These are phyloP conservation scores for Mythimna pallens DNA, from an alignment of 2,888 invertebrate genomes.

Conservation along the genomic window DNA sequence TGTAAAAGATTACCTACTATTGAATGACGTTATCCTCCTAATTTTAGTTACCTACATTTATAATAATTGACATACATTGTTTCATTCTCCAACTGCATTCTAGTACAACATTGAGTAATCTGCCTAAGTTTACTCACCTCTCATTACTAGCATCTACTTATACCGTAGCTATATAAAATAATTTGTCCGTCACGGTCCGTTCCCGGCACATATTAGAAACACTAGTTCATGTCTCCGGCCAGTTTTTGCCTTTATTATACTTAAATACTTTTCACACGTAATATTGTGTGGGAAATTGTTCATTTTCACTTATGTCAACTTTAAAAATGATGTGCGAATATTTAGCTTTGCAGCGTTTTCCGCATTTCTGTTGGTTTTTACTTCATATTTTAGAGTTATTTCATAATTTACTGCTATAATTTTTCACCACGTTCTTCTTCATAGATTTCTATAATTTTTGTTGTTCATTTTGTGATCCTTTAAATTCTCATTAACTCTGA, in stretches of 20 bases:
- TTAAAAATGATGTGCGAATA: neutral
- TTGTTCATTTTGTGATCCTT: neutral
- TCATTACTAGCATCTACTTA: constrained; percentile 52
- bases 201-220: constrained; percentile 56
- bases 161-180: constrained; percentile 47
- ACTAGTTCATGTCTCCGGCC: constrained; percentile 43
- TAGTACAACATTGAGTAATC: constrained; percentile 59
- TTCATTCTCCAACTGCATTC: constrained; percentile 45
- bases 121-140: constrained; percentile 59
- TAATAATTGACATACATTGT: constrained; percentile 11
- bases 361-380: neutral
- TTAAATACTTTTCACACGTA: neutral
- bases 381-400: neutral
- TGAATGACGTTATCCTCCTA: neutral
- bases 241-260: constrained; percentile 12
- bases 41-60: neutral
- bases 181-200: constrained; percentile 63
- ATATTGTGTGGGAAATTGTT: constrained; percentile 9
- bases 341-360: constrained; percentile 1
- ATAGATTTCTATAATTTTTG: neutral
- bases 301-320: constrained; percentile 3
- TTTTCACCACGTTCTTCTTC: constrained; percentile 1
- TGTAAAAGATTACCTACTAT: neutral
- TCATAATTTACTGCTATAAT: neutral
- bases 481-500: neutral